Evolutionary conservation across 1,140 invertebrate genomes (phyloP).

Genomic region (Papilio polytes): DNA sequence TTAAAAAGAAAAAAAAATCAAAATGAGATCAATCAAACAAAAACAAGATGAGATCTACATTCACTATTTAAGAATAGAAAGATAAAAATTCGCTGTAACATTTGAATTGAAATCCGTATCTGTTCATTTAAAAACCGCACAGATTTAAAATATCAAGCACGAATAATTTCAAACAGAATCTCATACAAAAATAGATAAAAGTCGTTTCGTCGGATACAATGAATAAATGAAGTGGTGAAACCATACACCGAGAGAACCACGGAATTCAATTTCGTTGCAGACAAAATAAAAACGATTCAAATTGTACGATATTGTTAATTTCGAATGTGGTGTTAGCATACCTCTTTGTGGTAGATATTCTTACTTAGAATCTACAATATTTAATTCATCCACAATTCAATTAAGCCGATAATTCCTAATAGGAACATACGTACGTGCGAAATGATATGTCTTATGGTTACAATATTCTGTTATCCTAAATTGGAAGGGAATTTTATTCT

Average conservation of each 20-base stretch:
- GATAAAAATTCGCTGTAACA: background rate
- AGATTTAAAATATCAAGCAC: background rate
- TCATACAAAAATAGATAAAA: slow-evolving; percentile 18
- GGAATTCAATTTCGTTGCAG: slow-evolving; percentile 80
- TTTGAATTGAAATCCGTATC: background rate
- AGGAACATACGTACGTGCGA: too few relatives aligned
- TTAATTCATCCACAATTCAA: too few relatives aligned
- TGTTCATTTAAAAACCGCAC: background rate
- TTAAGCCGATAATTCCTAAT: too few relatives aligned
- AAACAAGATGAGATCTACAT: too few relatives aligned
- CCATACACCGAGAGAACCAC: slow-evolving; percentile 66
- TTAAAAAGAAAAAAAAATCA: too few relatives aligned
- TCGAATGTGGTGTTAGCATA: slow-evolving; percentile 41
- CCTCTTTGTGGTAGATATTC: background rate
- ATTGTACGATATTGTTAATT: slow-evolving; percentile 70
- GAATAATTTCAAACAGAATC: slow-evolving; percentile 10
- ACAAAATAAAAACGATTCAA: slow-evolving; percentile 77
- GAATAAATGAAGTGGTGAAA: slow-evolving; percentile 36
- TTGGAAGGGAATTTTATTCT: background rate
- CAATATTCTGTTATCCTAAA: too few relatives aligned
- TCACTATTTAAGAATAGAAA: too few relatives aligned
- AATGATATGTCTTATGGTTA: too few relatives aligned
- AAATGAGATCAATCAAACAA: too few relatives aligned
- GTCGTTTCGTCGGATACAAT: slow-evolving; percentile 30
- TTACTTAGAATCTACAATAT: background rate